A percentile compares a stretch with the other conserved stretches of the same genome.
Conservation (phyloP, 2,113 vertebrate genomes). For the Oceanites oceanicus region DNA sequence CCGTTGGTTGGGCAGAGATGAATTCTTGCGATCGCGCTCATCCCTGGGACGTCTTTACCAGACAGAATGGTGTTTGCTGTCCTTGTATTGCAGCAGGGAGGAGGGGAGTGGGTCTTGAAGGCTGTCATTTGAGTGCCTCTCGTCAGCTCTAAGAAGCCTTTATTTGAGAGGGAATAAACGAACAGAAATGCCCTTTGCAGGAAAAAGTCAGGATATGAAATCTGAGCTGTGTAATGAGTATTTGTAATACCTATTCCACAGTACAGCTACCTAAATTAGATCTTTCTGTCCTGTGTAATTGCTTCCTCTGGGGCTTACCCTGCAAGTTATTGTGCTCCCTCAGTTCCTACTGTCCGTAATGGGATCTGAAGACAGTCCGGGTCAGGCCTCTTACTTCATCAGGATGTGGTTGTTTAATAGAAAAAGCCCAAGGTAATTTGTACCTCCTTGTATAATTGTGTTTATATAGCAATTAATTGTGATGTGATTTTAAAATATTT, state of each 20-base stretch:
- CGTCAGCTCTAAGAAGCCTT: not conserved
- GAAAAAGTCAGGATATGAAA: slow-evolving; percentile 6
- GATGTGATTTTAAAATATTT: not conserved
- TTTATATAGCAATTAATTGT: slow-evolving; percentile 26
- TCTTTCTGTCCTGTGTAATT: not conserved
- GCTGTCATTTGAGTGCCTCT: not conserved
- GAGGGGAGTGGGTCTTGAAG: not conserved
- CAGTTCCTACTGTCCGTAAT: not conserved
- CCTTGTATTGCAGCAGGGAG: not conserved
- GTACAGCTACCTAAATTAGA: not conserved
- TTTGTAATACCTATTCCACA: not conserved
- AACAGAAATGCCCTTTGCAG: not conserved
- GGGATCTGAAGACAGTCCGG: not conserved
- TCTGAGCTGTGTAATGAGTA: not conserved
- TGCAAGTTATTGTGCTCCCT: not conserved
- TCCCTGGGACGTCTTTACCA: not conserved
- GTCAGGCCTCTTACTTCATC: not conserved
- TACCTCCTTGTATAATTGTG: slow-evolving; percentile 7
- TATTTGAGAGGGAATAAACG: not conserved
- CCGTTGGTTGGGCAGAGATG: not conserved
- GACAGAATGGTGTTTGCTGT: not conserved
- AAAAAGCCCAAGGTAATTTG: not conserved
- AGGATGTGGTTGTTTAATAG: not conserved
- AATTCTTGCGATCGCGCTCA: not conserved
- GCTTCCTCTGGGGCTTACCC: not conserved